These are phyloP conservation scores for Darevskia nairensis DNA, from an alignment of 2,797 vertebrate species.

Conservation along the genomic window DNA sequence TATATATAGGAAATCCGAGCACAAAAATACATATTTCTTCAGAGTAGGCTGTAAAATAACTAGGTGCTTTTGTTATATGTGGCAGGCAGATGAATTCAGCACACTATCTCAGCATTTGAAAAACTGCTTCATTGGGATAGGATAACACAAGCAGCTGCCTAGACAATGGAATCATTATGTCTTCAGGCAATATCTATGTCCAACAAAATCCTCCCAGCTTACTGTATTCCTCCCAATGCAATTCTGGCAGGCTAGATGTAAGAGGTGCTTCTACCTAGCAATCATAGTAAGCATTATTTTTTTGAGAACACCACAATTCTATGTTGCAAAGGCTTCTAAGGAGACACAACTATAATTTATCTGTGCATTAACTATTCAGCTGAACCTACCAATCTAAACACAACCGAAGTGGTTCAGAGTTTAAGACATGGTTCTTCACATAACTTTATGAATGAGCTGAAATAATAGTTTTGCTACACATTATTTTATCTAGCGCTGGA, in stretches of 20 bases:
- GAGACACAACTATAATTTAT: neutral
- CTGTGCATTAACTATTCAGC: neutral
- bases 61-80: neutral
- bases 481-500: neutral
- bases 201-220: neutral
- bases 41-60: slow-evolving; percentile 33
- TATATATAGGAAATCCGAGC: slow-evolving; percentile 1
- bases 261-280: neutral
- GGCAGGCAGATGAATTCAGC: slow-evolving; percentile 9
- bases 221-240: neutral
- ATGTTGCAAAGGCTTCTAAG: neutral
- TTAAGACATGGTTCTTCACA: neutral
- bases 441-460: neutral
- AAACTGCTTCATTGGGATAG: neutral
- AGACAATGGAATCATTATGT: neutral
- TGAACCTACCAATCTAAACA: neutral
- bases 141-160: neutral
- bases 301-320: neutral
- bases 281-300: neutral
- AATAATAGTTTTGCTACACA: too few relatives aligned
- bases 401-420: neutral
- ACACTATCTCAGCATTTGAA: neutral
- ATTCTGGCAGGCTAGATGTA: neutral
- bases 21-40: slow-evolving; percentile 36
- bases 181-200: neutral